phyloP scores from a whole-genome alignment of 2,113 vertebrate species.

The Octodon degus region DNA sequence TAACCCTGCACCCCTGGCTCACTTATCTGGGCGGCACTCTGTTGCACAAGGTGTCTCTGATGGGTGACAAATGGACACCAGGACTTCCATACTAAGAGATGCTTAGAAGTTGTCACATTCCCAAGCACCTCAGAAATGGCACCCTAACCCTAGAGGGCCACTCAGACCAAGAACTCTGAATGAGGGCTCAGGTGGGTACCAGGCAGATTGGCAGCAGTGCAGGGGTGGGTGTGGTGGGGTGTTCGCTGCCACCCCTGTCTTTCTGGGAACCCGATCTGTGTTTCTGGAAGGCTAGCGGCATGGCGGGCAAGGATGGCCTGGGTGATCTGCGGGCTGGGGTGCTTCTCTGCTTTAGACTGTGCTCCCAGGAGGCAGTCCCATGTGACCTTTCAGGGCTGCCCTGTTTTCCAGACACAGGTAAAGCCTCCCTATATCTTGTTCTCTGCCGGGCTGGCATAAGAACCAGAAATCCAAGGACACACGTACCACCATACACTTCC shows the following conservation, averaged over 20 bases:
- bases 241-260: background rate
- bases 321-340: conserved; percentile 71
- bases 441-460: background rate
- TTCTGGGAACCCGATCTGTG: background rate
- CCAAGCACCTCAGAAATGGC: background rate
- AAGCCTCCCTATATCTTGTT: background rate
- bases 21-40: background rate
- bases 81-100: background rate
- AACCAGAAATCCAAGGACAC: background rate
- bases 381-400: conserved; percentile 71
- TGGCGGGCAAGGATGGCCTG: conserved; percentile 64
- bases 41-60: background rate
- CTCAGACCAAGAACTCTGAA: background rate
- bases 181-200: background rate
- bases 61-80: background rate
- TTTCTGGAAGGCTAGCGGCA: background rate
- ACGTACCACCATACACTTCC: background rate
- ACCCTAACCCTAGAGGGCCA: background rate
- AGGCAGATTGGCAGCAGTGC: background rate
- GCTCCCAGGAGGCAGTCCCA: conserved; percentile 69
- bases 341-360: conserved; percentile 76
- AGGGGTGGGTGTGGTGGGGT: background rate
- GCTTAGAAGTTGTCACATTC: background rate
- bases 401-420: conserved; percentile 75
- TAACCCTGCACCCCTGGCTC: background rate